Conservation (phyloP, 1,140 invertebrate species). For the Manduca sexta region DNA sequence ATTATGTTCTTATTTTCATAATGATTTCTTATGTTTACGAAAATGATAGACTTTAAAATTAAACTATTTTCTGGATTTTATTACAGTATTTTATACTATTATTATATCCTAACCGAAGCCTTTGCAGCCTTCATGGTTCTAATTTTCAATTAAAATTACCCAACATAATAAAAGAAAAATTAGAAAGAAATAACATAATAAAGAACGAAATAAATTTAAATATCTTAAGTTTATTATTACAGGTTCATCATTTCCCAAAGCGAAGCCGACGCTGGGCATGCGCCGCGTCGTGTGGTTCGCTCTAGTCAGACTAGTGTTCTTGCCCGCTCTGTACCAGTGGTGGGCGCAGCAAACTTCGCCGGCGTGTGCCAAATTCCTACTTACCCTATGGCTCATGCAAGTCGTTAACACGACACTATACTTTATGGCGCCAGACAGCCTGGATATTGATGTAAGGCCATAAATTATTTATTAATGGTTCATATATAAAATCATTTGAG, state of each 20-base stretch:
- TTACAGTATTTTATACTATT: no score
- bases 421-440: constrained; percentile 46
- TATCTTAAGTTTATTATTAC: constrained; percentile 2
- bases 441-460: constrained; percentile 49
- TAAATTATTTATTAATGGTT: not conserved
- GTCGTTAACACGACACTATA: constrained; percentile 75
- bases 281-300: constrained; percentile 87
- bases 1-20: constrained; percentile 6
- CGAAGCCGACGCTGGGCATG: constrained; percentile 92
- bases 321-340: constrained; percentile 89
- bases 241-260: constrained; percentile 96
- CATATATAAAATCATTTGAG: no score
- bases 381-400: constrained; percentile 86
- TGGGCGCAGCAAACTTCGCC: constrained; percentile 91
- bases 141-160: no score
- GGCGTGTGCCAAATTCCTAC: constrained; percentile 80
- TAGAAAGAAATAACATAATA: no score
- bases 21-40: no score
- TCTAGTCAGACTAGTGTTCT: constrained; percentile 83
- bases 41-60: no score
- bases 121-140: no score
- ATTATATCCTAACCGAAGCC: no score
- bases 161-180: no score
- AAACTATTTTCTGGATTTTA: no score
- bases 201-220: no score